Conservation (phyloP, 2,797 vertebrate species). For the Sarcoramphus papa region DNA sequence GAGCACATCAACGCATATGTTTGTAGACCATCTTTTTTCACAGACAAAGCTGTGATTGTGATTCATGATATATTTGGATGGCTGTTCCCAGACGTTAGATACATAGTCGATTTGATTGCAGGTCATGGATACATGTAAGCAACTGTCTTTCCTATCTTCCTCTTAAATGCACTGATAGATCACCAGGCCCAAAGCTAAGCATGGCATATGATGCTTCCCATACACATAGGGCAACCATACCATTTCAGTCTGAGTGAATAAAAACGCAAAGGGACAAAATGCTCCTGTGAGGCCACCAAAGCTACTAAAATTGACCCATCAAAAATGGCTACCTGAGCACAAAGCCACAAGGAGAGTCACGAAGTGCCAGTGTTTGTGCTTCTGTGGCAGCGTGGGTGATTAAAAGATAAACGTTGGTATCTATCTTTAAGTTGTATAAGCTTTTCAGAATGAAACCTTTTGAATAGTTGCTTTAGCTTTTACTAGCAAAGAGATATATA, state of each 20-base stretch:
- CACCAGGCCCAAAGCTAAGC: background rate
- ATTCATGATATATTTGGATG: slow-evolving; percentile 91
- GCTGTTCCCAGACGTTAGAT: slow-evolving; percentile 89
- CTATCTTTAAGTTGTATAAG: background rate
- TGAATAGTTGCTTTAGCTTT: background rate
- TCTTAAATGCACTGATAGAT: background rate
- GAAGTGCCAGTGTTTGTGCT: background rate
- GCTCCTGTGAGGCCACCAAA: background rate
- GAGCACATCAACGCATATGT: slow-evolving; percentile 85
- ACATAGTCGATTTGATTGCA: slow-evolving; percentile 88
- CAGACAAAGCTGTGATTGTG: slow-evolving; percentile 86
- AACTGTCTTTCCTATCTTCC: background rate
- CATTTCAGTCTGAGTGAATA: background rate
- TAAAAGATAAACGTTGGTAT: background rate
- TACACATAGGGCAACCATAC: background rate
- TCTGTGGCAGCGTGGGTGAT: background rate
- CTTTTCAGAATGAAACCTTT: background rate
- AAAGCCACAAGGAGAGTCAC: background rate
- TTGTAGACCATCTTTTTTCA: slow-evolving; percentile 72
- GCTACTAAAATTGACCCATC: background rate
- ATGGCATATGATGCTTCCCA: background rate
- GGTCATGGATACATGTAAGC: slow-evolving; percentile 87
- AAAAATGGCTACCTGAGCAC: background rate
- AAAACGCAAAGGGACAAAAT: background rate
- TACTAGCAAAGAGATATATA: background rate